Conservation (phyloP, 2,113 vertebrate species). For the Ctenodactylus gundi region DNA sequence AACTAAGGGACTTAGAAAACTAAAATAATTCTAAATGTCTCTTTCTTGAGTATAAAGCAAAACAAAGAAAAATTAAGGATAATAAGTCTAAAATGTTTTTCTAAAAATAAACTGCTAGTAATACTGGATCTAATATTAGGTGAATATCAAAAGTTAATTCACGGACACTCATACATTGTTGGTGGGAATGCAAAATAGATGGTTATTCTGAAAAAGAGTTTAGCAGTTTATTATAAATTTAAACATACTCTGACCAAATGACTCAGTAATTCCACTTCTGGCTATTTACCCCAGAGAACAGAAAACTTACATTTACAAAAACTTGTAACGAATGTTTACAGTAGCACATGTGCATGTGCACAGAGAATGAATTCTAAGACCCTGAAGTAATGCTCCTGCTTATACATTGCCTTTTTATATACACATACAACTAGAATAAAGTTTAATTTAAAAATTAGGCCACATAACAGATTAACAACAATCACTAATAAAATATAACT, state of each 20-base stretch:
- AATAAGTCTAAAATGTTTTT: neutral
- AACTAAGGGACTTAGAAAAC: constrained; percentile 38
- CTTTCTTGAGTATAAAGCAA: constrained; percentile 35
- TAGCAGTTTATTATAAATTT: constrained; percentile 2
- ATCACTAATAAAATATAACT: neutral
- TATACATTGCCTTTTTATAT: neutral
- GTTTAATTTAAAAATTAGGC: neutral
- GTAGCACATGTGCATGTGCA: neutral
- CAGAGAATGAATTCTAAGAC: neutral
- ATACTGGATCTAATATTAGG: neutral
- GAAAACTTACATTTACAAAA: neutral
- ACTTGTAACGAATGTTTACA: neutral
- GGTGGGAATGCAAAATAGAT: neutral
- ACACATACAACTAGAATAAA: neutral
- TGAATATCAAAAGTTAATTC: neutral
- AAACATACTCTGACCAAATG: neutral
- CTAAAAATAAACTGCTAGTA: neutral
- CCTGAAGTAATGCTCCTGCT: neutral
- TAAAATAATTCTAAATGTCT: constrained; percentile 34
- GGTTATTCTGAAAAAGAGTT: neutral
- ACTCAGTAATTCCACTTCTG: neutral
- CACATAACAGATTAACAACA: neutral
- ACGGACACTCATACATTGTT: neutral
- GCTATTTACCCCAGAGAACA: constrained; percentile 2
- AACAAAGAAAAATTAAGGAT: neutral